A percentile compares a stretch with the other conserved stretches of the same genome.
phyloP scores from a whole-genome alignment of 2,888 invertebrate species.

The Lasioglossum lativentre region DNA sequence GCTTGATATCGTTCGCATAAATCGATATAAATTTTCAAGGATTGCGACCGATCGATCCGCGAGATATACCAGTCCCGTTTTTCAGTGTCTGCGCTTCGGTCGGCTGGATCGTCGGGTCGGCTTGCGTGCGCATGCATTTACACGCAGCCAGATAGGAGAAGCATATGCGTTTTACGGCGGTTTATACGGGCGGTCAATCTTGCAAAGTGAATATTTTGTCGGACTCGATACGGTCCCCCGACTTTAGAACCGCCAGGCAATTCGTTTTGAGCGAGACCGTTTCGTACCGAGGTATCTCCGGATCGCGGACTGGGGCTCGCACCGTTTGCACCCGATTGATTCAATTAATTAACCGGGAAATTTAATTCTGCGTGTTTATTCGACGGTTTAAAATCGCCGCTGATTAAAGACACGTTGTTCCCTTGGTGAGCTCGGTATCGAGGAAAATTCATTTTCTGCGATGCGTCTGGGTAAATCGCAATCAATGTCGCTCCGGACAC shows the following conservation, averaged over 20 bases:
- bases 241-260: constrained; percentile 23
- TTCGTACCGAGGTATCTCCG: not conserved
- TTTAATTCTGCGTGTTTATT: not conserved
- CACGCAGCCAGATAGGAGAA: constrained; percentile 8
- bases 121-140: constrained; percentile 20
- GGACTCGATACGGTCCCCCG: constrained; percentile 27
- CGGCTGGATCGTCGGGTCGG: not conserved
- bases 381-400: not conserved
- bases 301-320: not conserved
- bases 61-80: constrained; percentile 52
- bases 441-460: not conserved
- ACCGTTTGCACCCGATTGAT: not conserved
- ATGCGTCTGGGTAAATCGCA: not conserved
- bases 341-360: not conserved
- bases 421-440: not conserved
- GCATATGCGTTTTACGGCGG: constrained; percentile 55
- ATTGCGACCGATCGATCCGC: constrained; percentile 50
- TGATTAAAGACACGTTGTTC: not conserved
- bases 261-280: constrained; percentile 31
- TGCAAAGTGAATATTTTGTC: constrained; percentile 62
- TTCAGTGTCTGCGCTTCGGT: constrained; percentile 35
- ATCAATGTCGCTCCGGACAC: not conserved
- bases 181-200: constrained; percentile 60
- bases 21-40: constrained; percentile 72
- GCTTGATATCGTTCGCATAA: constrained; percentile 59